phyloP scores from a whole-genome alignment of 2,888 invertebrate species.

The Frankliniella fusca region DNA sequence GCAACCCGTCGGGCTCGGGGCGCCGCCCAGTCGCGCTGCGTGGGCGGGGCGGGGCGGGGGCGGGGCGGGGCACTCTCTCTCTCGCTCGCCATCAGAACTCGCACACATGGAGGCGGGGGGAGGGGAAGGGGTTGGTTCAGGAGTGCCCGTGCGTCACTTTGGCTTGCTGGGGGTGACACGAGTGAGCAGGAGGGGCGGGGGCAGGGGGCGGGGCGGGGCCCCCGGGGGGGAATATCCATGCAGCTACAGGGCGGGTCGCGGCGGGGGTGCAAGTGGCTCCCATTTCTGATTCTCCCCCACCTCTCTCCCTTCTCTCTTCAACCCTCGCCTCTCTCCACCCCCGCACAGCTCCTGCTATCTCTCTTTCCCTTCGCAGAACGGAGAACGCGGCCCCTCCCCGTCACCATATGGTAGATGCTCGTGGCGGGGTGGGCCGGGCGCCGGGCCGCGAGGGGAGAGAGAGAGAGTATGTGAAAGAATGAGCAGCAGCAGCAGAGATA shows the following conservation, averaged over 20 bases:
- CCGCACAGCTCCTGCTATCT: not conserved
- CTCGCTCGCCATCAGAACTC: not conserved
- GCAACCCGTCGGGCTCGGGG: not conserved
- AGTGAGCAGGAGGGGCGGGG: not conserved
- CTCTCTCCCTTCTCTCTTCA: not conserved
- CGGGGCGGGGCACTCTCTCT: not conserved
- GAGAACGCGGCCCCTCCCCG: no score
- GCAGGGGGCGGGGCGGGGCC: not conserved
- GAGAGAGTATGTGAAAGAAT: no score
- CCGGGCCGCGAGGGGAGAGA: no score
- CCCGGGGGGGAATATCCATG: not conserved
- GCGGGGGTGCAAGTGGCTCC: no score
- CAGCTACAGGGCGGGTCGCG: no score
- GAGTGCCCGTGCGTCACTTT: constrained; percentile 11
- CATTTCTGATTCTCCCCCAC: not conserved
- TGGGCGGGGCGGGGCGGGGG: not conserved
- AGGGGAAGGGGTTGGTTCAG: not conserved
- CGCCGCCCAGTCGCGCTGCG: not conserved
- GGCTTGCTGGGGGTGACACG: constrained; percentile 1
- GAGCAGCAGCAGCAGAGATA: no score
- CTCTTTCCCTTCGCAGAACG: no score
- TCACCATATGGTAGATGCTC: no score
- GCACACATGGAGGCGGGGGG: not conserved
- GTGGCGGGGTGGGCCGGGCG: not conserved
- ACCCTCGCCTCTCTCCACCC: not conserved